These are phyloP conservation scores for Laspeyria flexula DNA, from an alignment of 2,888 invertebrate genomes.

Conservation along the genomic window DNA sequence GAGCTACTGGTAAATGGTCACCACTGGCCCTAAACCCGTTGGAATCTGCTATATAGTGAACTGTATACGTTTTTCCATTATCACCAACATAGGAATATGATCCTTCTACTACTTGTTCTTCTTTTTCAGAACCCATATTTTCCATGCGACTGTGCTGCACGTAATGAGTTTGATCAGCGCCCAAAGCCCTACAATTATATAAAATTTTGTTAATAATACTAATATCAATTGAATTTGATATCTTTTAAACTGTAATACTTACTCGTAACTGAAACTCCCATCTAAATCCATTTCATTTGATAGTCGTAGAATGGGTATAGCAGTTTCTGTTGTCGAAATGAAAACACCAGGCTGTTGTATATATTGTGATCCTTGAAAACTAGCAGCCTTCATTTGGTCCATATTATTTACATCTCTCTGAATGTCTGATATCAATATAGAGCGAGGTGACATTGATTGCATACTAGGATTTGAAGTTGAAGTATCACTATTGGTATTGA, in stretches of 20 bases:
- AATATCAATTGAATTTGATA: background rate
- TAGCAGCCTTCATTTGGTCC: slow-evolving; percentile 68
- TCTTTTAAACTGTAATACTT: slow-evolving; percentile 49
- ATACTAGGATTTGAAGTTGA: slow-evolving; percentile 39
- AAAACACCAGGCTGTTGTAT: slow-evolving; percentile 64
- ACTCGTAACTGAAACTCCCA: slow-evolving; percentile 85
- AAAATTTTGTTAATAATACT: background rate
- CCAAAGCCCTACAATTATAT: slow-evolving; percentile 68
- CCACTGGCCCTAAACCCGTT: slow-evolving; percentile 92
- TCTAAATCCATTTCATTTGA: slow-evolving; percentile 86
- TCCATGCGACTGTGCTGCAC: slow-evolving; percentile 85
- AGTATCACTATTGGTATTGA: slow-evolving; percentile 41
- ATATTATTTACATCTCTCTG: slow-evolving; percentile 56
- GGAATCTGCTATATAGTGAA: slow-evolving; percentile 90
- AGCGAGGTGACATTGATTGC: slow-evolving; percentile 60
- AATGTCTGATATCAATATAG: slow-evolving; percentile 70
- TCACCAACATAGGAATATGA: slow-evolving; percentile 88
- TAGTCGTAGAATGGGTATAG: slow-evolving; percentile 81
- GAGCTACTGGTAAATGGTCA: slow-evolving; percentile 91
- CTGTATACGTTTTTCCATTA: slow-evolving; percentile 87
- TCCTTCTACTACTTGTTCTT: slow-evolving; percentile 87
- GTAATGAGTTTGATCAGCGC: slow-evolving; percentile 84
- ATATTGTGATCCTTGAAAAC: slow-evolving; percentile 60
- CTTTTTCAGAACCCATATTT: slow-evolving; percentile 84
- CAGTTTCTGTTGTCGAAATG: slow-evolving; percentile 74